Evolutionary conservation across 92 coral and sea anemone species (phyloP).

Genomic region (Epizoanthus ramosus): DNA sequence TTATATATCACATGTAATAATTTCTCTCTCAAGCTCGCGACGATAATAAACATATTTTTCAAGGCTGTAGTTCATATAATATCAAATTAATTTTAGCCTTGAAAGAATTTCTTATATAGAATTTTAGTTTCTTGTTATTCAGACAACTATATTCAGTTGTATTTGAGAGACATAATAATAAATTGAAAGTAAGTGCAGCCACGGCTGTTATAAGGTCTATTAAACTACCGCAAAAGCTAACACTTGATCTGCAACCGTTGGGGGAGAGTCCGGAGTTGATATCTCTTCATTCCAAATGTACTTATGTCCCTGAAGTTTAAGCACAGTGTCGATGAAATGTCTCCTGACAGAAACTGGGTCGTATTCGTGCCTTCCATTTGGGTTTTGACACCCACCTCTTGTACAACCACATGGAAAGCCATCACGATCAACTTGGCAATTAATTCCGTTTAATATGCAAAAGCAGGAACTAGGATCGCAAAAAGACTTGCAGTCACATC

Average conservation of each 20-base stretch:
- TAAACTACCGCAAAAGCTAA: conserved; percentile 37
- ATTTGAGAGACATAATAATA: neutral
- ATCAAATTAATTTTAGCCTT: neutral
- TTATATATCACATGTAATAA: no score
- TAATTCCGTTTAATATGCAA: conserved; percentile 91
- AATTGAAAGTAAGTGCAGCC: neutral
- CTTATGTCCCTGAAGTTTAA: conserved; percentile 72
- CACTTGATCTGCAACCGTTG: conserved; percentile 20
- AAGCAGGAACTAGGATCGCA: conserved; percentile 89
- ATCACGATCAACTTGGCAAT: conserved; percentile 96
- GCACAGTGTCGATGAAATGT: conserved; percentile 87
- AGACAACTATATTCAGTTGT: conserved; percentile 7
- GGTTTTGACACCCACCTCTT: conserved; percentile 84
- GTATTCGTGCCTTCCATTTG: conserved; percentile 92
- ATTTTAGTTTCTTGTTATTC: neutral
- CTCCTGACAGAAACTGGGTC: conserved; percentile 86
- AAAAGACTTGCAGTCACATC: conserved; percentile 88
- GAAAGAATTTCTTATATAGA: neutral
- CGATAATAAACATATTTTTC: no score
- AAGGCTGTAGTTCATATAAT: neutral
- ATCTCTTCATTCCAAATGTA: conserved; percentile 67
- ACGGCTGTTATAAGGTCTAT: neutral
- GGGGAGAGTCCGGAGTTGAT: conserved; percentile 24
- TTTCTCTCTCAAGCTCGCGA: no score
- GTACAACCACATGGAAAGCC: conserved; percentile 97